Evolutionary conservation across 2,113 vertebrate species (phyloP).

Genomic region (Sebastes fasciatus): DNA sequence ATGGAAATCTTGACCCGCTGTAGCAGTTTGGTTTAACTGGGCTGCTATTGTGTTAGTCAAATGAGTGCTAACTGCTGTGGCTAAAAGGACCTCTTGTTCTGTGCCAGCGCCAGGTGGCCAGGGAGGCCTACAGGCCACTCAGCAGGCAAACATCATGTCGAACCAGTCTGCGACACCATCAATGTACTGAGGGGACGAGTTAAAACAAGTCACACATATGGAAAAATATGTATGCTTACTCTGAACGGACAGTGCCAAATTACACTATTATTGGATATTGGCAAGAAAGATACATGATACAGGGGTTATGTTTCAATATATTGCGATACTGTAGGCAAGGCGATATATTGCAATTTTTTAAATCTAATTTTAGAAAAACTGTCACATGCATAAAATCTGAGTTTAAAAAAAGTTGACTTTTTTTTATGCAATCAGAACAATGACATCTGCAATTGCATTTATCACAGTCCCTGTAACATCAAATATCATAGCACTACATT

Average conservation of each 20-base stretch:
- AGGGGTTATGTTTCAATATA: too few relatives aligned
- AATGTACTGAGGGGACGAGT: neutral
- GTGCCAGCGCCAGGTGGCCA: conserved; percentile 67
- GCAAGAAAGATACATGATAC: too few relatives aligned
- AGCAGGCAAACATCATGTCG: conserved; percentile 21
- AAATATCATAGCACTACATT: too few relatives aligned
- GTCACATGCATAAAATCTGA: too few relatives aligned
- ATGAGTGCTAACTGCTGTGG: conserved; percentile 57
- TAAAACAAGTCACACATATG: conserved; percentile 17
- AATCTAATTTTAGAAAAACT: too few relatives aligned
- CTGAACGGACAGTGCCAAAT: neutral
- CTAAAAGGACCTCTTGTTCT: conserved; percentile 75
- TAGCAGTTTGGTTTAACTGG: conserved; percentile 56
- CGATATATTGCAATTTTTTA: too few relatives aligned
- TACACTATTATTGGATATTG: neutral
- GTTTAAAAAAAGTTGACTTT: too few relatives aligned
- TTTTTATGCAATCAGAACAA: too few relatives aligned
- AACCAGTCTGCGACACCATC: conserved; percentile 10
- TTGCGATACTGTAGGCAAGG: too few relatives aligned
- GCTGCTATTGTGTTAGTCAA: conserved; percentile 65
- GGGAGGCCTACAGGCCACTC: conserved; percentile 48
- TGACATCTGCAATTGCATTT: too few relatives aligned
- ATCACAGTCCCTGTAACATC: too few relatives aligned
- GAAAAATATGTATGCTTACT: conserved; percentile 1
- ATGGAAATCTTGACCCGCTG: conserved; percentile 61